Evolutionary conservation across 2,113 vertebrate genomes (phyloP).

Genomic region (Upupa epops): DNA sequence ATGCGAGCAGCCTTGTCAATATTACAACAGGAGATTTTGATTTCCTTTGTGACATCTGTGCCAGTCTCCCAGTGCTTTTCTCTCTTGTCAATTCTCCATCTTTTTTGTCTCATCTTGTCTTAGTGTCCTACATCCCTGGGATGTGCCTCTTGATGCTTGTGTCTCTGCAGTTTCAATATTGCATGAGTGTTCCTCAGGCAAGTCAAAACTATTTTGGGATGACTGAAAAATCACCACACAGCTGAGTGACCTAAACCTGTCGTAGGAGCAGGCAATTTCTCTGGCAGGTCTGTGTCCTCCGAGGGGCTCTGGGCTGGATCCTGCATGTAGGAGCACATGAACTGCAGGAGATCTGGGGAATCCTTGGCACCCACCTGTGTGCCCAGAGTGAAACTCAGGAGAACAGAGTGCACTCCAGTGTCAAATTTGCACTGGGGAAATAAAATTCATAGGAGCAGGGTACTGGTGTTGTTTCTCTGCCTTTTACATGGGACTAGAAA

Average conservation of each 20-base stretch:
- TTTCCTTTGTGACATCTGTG: background rate
- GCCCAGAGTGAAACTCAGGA: background rate
- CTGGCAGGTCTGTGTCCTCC: background rate
- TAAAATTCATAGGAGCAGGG: background rate
- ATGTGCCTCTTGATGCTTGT: background rate
- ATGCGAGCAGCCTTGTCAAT: background rate
- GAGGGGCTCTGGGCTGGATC: background rate
- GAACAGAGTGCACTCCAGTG: background rate
- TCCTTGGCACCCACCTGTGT: background rate
- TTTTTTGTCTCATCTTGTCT: background rate
- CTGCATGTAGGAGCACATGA: background rate
- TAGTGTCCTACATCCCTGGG: background rate
- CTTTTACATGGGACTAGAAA: background rate
- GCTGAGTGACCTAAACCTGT: background rate
- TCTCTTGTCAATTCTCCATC: background rate
- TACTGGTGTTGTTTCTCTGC: background rate
- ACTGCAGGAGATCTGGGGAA: background rate
- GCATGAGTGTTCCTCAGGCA: background rate
- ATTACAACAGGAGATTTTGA: background rate
- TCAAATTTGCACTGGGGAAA: background rate
- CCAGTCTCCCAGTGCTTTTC: background rate
- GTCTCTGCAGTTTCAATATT: conserved; percentile 13
- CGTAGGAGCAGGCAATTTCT: background rate
- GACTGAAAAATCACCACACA: background rate
- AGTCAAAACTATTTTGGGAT: conserved; percentile 30